phyloP scores from a whole-genome alignment of 2,888 invertebrate species.

The Dryobotodes eremita region DNA sequence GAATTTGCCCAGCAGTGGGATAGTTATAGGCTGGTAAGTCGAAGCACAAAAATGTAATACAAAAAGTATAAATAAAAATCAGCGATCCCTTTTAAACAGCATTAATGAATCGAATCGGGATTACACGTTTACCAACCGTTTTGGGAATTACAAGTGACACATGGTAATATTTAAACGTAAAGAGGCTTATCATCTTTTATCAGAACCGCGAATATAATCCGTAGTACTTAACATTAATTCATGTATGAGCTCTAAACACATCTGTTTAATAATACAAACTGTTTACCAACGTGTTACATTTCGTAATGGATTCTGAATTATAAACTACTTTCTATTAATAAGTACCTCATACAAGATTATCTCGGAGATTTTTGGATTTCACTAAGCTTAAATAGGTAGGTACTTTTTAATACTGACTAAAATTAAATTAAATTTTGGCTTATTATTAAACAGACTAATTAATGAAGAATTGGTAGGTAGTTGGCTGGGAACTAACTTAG shows the following conservation, averaged over 20 bases:
- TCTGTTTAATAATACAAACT: slow-evolving; percentile 46
- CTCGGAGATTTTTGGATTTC: background rate
- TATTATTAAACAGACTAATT: background rate
- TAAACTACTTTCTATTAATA: slow-evolving; percentile 6
- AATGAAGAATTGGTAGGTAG: background rate
- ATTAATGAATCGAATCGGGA: slow-evolving; percentile 29
- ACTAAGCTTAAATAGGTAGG: background rate
- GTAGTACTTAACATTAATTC: slow-evolving; percentile 16
- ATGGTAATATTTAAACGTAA: slow-evolving; percentile 47
- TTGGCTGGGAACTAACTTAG: background rate
- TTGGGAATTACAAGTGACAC: slow-evolving; percentile 44
- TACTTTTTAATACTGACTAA: background rate
- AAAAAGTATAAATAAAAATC: slow-evolving; percentile 9
- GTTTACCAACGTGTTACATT: slow-evolving; percentile 23
- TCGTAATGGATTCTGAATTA: slow-evolving; percentile 17
- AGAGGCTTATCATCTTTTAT: slow-evolving; percentile 39
- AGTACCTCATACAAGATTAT: background rate
- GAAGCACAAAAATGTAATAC: background rate
- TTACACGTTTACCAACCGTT: slow-evolving; percentile 42
- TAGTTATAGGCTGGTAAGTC: background rate
- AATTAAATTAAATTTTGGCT: background rate
- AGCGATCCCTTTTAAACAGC: slow-evolving; percentile 23
- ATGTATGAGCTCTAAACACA: slow-evolving; percentile 21
- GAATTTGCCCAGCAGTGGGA: background rate
- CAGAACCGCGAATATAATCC: slow-evolving; percentile 27